A percentile compares a stretch with the other conserved stretches of the same genome.
phyloP scores from a whole-genome alignment of 2,113 vertebrate genomes.

The Antigone vipio region DNA sequence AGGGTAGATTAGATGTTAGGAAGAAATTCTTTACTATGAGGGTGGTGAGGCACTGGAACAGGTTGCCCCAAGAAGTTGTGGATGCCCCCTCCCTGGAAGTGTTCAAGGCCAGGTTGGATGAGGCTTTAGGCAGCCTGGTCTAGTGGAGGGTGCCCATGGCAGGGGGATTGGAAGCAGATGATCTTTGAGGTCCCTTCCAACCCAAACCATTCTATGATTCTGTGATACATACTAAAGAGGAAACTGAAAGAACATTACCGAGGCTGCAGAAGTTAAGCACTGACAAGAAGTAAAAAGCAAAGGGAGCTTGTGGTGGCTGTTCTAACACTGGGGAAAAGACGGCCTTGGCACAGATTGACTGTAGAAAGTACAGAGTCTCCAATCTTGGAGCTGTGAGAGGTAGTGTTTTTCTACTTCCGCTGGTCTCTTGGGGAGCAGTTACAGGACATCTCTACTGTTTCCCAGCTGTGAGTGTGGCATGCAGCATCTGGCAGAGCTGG shows the following conservation, averaged over 20 bases:
- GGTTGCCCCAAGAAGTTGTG: too few relatives aligned
- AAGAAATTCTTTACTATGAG: too few relatives aligned
- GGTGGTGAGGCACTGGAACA: too few relatives aligned
- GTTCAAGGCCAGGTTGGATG: too few relatives aligned
- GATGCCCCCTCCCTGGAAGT: too few relatives aligned
- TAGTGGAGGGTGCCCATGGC: too few relatives aligned
- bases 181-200: too few relatives aligned
- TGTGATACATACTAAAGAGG: not conserved
- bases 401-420: not conserved
- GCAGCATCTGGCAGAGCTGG: not conserved
- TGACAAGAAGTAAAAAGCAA: not conserved
- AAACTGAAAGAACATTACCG: not conserved
- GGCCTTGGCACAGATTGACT: not conserved
- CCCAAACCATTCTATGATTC: too few relatives aligned
- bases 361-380: not conserved
- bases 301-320: accelerated
- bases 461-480: not conserved
- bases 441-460: not conserved
- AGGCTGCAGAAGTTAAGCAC: not conserved
- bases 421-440: not conserved
- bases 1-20: too few relatives aligned
- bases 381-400: not conserved
- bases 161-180: too few relatives aligned
- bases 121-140: too few relatives aligned
- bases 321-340: not conserved